Evolutionary conservation across 1,140 invertebrate species (phyloP).

Genomic region (Mylabris phalerata): DNA sequence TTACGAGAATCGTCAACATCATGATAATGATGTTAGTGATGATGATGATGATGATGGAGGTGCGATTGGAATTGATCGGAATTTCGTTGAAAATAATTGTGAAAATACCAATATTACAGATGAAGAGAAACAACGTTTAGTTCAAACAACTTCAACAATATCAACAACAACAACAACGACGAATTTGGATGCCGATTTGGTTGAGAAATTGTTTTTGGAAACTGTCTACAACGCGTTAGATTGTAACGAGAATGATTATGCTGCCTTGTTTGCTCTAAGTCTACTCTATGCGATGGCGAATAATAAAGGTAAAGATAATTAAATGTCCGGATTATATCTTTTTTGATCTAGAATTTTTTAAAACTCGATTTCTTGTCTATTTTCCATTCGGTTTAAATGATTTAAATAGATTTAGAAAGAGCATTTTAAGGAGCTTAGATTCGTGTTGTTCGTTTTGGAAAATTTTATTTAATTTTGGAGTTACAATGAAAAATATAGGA

Average conservation of each 20-base stretch:
- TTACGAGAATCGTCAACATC: constrained; percentile 27
- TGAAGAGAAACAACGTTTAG: constrained; percentile 78
- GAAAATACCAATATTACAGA: constrained; percentile 73
- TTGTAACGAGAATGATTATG: constrained; percentile 90
- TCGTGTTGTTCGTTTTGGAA: too few relatives aligned
- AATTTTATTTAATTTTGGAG: too few relatives aligned
- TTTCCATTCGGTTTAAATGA: too few relatives aligned
- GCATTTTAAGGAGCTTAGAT: too few relatives aligned
- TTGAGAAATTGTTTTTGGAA: constrained; percentile 78
- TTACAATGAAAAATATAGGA: too few relatives aligned
- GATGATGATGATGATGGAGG: constrained; percentile 28
- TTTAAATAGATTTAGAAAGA: too few relatives aligned
- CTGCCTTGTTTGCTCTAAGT: constrained; percentile 85
- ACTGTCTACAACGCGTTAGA: constrained; percentile 77
- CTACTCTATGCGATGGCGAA: constrained; percentile 88
- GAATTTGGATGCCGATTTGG: constrained; percentile 40
- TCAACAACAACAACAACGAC: constrained; percentile 25
- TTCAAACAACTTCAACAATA: constrained; percentile 41
- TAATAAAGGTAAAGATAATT: constrained; percentile 70
- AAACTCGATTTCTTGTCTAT: too few relatives aligned
- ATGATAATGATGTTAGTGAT: constrained; percentile 24
- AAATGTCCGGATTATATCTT: too few relatives aligned
- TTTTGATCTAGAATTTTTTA: too few relatives aligned
- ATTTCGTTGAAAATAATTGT: too few relatives aligned
- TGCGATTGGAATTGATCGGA: constrained; percentile 29